Conservation (phyloP, 2,888 invertebrate genomes). For the Saturnia pavonia region DNA sequence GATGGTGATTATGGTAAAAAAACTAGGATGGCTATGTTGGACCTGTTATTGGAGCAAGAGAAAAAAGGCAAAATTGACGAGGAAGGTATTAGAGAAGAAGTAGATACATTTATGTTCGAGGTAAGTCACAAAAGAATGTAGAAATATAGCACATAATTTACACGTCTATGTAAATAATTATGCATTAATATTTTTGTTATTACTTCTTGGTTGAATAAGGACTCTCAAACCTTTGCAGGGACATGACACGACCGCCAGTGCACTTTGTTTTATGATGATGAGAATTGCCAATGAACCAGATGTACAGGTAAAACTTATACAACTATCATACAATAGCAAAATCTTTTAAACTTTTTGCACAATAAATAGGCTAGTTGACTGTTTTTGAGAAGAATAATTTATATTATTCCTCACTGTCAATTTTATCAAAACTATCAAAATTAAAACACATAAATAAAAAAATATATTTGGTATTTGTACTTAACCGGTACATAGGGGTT, state of each 20-base stretch:
- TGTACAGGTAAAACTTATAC: conserved; percentile 51
- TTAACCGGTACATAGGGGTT: too few relatives aligned
- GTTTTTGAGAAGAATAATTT: too few relatives aligned
- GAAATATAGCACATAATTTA: not conserved
- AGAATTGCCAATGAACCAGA: conserved; percentile 67
- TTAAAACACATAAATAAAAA: too few relatives aligned
- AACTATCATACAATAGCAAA: not conserved
- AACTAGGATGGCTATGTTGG: conserved; percentile 78
- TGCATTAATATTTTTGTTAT: too few relatives aligned
- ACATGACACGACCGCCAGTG: conserved; percentile 73
- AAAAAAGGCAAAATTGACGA: conserved; percentile 77
- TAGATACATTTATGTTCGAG: conserved; percentile 86
- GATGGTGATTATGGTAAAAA: conserved; percentile 16
- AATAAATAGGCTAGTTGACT: too few relatives aligned
- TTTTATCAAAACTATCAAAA: too few relatives aligned
- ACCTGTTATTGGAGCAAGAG: conserved; percentile 79
- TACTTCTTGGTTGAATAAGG: too few relatives aligned
- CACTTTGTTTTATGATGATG: conserved; percentile 59
- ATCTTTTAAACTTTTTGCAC: too few relatives aligned
- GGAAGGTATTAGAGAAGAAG: conserved; percentile 83
- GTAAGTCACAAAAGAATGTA: conserved; percentile 40
- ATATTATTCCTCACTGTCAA: too few relatives aligned
- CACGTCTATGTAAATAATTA: too few relatives aligned
- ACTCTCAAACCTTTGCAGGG: conserved; percentile 49
- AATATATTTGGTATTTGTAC: too few relatives aligned